Percentiles rank a stretch among this genome's conserved stretches.
These are phyloP conservation scores for Hypothenemus hampei DNA, from an alignment of 1,140 invertebrate genomes.

Conservation along the genomic window DNA sequence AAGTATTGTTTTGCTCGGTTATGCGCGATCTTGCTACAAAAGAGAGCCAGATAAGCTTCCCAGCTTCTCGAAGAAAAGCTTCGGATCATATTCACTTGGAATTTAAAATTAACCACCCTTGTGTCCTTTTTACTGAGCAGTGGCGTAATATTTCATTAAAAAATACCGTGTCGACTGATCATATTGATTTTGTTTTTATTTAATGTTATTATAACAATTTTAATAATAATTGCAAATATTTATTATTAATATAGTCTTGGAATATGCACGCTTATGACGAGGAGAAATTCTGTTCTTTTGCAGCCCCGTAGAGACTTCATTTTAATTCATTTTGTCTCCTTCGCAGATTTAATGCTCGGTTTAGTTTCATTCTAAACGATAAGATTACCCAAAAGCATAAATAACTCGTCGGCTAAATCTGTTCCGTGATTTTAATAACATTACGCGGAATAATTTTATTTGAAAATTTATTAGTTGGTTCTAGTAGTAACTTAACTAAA, in stretches of 20 bases:
- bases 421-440: conserved; percentile 34
- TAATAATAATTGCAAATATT: too few relatives aligned
- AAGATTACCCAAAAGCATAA: conserved; percentile 39
- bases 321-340: conserved; percentile 40
- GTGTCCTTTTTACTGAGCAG: conserved; percentile 18
- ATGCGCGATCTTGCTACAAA: conserved; percentile 33
- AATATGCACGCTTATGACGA: too few relatives aligned
- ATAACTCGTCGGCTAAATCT: conserved; percentile 33
- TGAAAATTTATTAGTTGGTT: conserved; percentile 7
- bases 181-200: too few relatives aligned
- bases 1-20: conserved; percentile 36
- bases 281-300: conserved; percentile 15
- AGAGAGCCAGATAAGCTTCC: conserved; percentile 34
- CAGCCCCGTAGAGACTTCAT: conserved; percentile 29
- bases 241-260: too few relatives aligned
- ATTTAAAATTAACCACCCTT: conserved; percentile 37
- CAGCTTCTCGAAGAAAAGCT: conserved; percentile 33
- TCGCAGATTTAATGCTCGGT: conserved; percentile 39
- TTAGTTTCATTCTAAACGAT: conserved; percentile 37
- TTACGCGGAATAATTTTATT: conserved; percentile 29
- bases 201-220: too few relatives aligned
- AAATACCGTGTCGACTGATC: too few relatives aligned
- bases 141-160: too few relatives aligned
- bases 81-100: conserved; percentile 38
- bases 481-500: not conserved